These are phyloP conservation scores for Imbricaverruca yamaguchii DNA, from an alignment of 2,888 invertebrate species.

Conservation along the genomic window DNA sequence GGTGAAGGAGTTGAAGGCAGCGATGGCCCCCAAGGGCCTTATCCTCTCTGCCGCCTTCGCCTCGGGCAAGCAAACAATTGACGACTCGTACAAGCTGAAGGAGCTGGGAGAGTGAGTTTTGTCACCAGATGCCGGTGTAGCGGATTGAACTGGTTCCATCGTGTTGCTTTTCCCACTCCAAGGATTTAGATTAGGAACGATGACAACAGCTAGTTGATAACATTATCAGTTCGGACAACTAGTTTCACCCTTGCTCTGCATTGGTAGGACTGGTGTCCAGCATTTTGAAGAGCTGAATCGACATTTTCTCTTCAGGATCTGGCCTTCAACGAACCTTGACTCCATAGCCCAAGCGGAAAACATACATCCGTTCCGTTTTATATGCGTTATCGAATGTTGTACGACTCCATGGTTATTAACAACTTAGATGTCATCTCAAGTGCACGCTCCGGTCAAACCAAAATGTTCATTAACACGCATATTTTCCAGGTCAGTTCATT, in stretches of 20 bases:
- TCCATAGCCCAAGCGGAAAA: no score
- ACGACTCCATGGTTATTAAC: no score
- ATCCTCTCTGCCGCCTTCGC: conserved; percentile 55
- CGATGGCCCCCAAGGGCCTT: conserved; percentile 49
- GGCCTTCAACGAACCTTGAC: no score
- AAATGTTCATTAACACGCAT: background rate
- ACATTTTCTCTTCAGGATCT: background rate
- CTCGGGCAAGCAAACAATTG: conserved; percentile 44
- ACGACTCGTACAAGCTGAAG: conserved; percentile 53
- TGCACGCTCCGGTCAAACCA: background rate
- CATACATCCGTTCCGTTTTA: no score
- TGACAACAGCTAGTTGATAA: no score
- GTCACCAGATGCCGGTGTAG: conserved; percentile 47
- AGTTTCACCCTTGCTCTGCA: background rate
- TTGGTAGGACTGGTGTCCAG: background rate
- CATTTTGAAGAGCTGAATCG: background rate
- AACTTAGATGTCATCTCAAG: no score
- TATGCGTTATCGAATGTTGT: no score
- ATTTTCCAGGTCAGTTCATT: background rate
- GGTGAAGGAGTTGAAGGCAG: conserved; percentile 50
- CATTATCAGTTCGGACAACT: conserved; percentile 42
- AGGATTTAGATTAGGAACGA: no score
- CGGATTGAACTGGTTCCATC: no score
- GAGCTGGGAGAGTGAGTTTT: conserved; percentile 40
- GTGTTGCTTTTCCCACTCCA: conserved; percentile 43